These are phyloP conservation scores for human DNA, from an alignment of 2,113 vertebrate genomes.

Conservation along the genomic window DNA sequence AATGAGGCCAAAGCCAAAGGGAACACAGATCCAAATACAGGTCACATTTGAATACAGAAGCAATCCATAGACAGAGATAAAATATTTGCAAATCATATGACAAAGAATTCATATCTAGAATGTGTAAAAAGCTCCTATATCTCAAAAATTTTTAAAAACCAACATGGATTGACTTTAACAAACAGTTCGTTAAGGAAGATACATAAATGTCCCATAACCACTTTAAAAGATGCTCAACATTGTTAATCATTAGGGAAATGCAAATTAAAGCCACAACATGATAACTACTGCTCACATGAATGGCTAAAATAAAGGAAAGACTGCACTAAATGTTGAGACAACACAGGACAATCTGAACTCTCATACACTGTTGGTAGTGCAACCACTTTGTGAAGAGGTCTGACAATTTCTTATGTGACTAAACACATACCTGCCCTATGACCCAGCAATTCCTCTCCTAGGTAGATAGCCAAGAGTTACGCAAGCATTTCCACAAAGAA, in stretches of 20 bases:
- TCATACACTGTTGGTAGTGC: background rate
- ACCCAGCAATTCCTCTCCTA: background rate
- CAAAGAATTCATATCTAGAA: background rate
- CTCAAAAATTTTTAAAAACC: background rate
- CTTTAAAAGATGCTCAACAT: background rate
- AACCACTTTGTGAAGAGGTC: background rate
- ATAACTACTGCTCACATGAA: background rate
- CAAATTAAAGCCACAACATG: background rate
- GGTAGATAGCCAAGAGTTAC: background rate
- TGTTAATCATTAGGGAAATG: background rate
- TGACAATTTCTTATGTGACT: constrained; percentile 6
- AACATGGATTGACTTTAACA: background rate
- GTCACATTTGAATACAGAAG: background rate
- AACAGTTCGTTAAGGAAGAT: background rate
- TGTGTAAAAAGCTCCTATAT: background rate
- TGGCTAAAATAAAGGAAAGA: background rate
- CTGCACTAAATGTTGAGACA: background rate
- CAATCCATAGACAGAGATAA: background rate
- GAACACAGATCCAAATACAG: background rate
- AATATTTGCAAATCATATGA: background rate
- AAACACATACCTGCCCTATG: background rate
- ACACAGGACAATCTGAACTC: background rate
- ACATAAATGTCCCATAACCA: background rate
- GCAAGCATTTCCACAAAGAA: background rate
- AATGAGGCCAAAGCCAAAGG: background rate